Conservation (phyloP, 2,113 vertebrate species). For the Odocoileus hemionus region DNA sequence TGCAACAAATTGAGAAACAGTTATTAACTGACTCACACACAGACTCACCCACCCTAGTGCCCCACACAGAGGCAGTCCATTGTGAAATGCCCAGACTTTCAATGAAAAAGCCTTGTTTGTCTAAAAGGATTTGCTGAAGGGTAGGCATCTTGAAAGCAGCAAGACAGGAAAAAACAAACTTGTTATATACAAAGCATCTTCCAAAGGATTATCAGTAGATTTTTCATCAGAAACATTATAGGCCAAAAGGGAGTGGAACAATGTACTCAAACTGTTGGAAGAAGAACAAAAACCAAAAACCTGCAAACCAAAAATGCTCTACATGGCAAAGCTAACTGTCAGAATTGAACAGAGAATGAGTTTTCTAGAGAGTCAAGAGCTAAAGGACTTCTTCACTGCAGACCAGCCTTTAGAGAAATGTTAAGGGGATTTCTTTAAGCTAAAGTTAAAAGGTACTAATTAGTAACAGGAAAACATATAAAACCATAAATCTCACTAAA, state of each 20-base stretch:
- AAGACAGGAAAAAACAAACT: not conserved
- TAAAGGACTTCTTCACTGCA: not conserved
- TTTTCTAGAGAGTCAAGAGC: not conserved
- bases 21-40: not conserved
- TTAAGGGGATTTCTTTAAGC: not conserved
- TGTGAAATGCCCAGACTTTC: not conserved
- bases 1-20: not conserved
- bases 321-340: not conserved
- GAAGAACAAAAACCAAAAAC: not conserved
- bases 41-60: not conserved
- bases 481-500: not conserved
- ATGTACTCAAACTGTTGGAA: not conserved
- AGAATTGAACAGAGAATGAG: not conserved
- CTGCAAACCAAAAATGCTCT: not conserved
- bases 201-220: not conserved
- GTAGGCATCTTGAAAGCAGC: not conserved
- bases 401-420: not conserved
- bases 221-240: not conserved
- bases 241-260: not conserved
- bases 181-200: not conserved
- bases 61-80: not conserved
- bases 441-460: not conserved
- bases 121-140: not conserved
- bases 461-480: not conserved
- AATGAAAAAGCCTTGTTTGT: not conserved